Evolutionary conservation across 2,888 invertebrate genomes (phyloP), one percentile per base, ranked within the genome.

Genomic region (Vesta saturnalis): DNA sequence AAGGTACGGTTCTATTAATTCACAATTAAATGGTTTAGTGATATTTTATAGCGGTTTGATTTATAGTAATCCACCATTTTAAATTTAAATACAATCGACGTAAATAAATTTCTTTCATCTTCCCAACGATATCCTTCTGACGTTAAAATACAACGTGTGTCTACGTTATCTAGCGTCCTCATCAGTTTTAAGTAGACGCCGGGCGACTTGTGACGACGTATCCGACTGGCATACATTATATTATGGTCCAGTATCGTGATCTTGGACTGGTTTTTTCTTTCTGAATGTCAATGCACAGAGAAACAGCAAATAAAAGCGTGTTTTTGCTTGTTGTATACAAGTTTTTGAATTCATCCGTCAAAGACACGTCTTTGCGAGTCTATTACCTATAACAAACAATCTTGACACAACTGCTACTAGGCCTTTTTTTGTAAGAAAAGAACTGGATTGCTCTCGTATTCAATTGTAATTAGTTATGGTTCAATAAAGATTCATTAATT

Each of bases 91-190:
- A 79, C 79, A 79, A 79, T 80, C 74, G 80, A 73, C 74, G 74
- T 60, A 77, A 76, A 77, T 75, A 72, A 74, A 76, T 77, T 76
- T 77, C 74, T 78, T 75, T 72, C 77, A 78, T 75, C 72, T 72
- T 68, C 64, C 64, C 74, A 71, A 69, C 75, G 75, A 72, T 72
- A 70, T 73, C 65, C 65, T 69, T 70, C 69, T 77, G 79, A 80
- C 78, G 75, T 79, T 80, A 79, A 80, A 80, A 80, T 81, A 79
- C 78, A 79, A 78, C 79, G 79, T 80, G 80, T 77, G 78, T 78
- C 78, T 70, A 63, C 69, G 72, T 80, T 80, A 80, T 80, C 80
- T 71, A 71, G 70, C 69, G 80, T 80, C 80, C 78, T 72, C 77
- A 77, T 73, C 78, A 70, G 77, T 77, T 80, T 80, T 78, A 80